A percentile compares a stretch with the other conserved stretches of the same genome.
Conservation (phyloP, 2,888 invertebrate species). For the Andricus curvator region DNA sequence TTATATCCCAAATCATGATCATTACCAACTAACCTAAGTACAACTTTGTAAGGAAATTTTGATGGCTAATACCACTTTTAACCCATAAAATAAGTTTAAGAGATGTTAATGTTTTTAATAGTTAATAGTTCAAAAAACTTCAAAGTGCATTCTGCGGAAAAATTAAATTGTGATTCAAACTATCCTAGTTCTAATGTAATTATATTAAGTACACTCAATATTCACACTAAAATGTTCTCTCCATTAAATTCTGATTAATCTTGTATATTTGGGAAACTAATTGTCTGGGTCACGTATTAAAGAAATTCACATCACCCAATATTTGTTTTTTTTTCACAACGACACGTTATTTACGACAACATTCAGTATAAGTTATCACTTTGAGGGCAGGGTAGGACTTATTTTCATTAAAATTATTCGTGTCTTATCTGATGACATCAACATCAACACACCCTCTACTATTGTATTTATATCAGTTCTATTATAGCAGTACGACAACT, state of each 20-base stretch:
- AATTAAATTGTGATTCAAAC: too few species aligned
- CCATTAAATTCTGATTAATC: neutral
- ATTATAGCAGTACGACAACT: neutral
- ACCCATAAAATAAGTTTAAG: too few species aligned
- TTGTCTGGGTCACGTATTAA: neutral
- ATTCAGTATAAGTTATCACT: slow-evolving; percentile 26
- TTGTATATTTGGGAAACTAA: neutral
- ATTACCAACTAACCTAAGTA: too few species aligned
- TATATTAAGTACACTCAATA: neutral
- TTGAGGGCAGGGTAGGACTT: slow-evolving; percentile 8
- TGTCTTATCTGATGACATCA: slow-evolving; percentile 26
- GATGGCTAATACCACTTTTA: too few species aligned
- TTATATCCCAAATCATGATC: too few species aligned
- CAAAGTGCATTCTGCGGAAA: too few species aligned
- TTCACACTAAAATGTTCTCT: neutral
- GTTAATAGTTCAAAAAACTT: too few species aligned
- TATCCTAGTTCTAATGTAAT: too few species aligned
- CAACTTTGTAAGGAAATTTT: too few species aligned
- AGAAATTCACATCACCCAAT: neutral
- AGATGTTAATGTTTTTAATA: too few species aligned
- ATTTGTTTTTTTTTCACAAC: neutral
- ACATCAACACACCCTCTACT: slow-evolving; percentile 23
- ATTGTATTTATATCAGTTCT: slow-evolving; percentile 14
- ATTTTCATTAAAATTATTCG: slow-evolving; percentile 41
- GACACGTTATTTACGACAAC: slow-evolving; percentile 32